Percentiles rank a stretch among this genome's conserved stretches.
These are phyloP conservation scores for Sebastes vulpes DNA, from an alignment of 2,797 vertebrate species.

Conservation along the genomic window DNA sequence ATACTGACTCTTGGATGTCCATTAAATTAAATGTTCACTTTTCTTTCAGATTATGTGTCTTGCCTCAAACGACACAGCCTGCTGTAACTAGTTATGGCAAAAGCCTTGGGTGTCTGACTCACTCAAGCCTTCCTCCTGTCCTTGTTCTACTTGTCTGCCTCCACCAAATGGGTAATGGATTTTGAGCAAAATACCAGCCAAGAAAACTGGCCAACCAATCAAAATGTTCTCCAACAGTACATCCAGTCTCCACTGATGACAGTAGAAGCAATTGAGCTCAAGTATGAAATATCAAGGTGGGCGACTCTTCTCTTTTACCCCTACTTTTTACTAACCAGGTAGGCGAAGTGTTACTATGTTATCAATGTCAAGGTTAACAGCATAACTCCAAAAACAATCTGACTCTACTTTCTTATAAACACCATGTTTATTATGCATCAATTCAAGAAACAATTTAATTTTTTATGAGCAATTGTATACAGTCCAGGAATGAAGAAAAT, in stretches of 20 bases:
- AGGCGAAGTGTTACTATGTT: background rate
- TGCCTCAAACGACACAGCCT: slow-evolving; percentile 36
- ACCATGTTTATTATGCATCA: background rate
- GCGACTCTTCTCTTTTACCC: background rate
- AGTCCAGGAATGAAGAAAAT: background rate
- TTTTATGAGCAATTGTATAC: background rate
- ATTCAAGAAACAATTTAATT: background rate
- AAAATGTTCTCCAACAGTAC: slow-evolving; percentile 29
- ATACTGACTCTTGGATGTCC: slow-evolving; percentile 13
- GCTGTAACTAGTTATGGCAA: slow-evolving; percentile 40
- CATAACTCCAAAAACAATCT: background rate
- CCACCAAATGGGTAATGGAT: slow-evolving; percentile 57
- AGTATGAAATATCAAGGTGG: slow-evolving; percentile 19
- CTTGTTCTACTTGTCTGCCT: slow-evolving; percentile 61
- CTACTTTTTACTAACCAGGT: background rate
- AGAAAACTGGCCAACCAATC: slow-evolving; percentile 58
- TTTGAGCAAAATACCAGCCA: slow-evolving; percentile 56
- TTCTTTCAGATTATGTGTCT: slow-evolving; percentile 19
- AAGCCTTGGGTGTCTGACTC: slow-evolving; percentile 47
- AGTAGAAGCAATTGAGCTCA: slow-evolving; percentile 19
- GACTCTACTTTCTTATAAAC: background rate
- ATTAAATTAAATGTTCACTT: slow-evolving; percentile 39
- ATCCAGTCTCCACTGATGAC: slow-evolving; percentile 17
- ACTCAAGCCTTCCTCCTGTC: slow-evolving; percentile 50
- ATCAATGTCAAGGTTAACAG: background rate